Percentiles rank a stretch among this genome's conserved stretches.
Conservation (phyloP, 2,888 invertebrate species). For the Catocala sponsa region DNA sequence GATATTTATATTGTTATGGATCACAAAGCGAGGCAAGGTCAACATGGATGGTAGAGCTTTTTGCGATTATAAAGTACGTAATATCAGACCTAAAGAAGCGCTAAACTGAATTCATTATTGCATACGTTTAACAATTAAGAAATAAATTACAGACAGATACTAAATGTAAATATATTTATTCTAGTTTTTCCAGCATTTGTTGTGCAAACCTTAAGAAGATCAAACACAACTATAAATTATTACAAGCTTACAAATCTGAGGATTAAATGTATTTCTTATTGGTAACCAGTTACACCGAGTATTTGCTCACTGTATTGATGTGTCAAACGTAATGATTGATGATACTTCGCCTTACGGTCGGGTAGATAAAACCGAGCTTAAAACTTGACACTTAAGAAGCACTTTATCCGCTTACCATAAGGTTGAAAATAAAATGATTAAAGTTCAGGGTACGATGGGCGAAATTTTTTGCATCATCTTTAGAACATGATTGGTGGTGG, state of each 20-base stretch:
- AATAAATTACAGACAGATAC: too few relatives aligned
- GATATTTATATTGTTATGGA: too few relatives aligned
- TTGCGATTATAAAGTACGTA: too few relatives aligned
- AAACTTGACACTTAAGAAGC: background rate
- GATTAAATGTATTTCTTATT: conserved; percentile 73
- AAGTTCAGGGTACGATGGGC: conserved; percentile 1
- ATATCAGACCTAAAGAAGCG: too few relatives aligned
- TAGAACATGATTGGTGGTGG: conserved; percentile 37
- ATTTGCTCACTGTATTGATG: conserved; percentile 76
- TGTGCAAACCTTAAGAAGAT: conserved; percentile 1
- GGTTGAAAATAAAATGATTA: conserved; percentile 11
- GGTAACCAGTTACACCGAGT: conserved; percentile 69
- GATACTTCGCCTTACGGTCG: conserved; percentile 54
- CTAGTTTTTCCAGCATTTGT: background rate
- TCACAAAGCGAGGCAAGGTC: too few relatives aligned
- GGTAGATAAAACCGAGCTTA: conserved; percentile 23
- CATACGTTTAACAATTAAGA: too few relatives aligned
- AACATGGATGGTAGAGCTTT: too few relatives aligned
- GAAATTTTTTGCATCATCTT: conserved; percentile 41
- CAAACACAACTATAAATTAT: conserved; percentile 57
- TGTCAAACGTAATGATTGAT: conserved; percentile 73
- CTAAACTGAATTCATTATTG: too few relatives aligned
- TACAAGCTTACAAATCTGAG: conserved; percentile 68
- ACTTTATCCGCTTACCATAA: background rate
- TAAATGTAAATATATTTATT: too few relatives aligned